These are phyloP conservation scores for Mesorhabditis spiculigera DNA, from an alignment of 2,888 invertebrate genomes.

Conservation along the genomic window DNA sequence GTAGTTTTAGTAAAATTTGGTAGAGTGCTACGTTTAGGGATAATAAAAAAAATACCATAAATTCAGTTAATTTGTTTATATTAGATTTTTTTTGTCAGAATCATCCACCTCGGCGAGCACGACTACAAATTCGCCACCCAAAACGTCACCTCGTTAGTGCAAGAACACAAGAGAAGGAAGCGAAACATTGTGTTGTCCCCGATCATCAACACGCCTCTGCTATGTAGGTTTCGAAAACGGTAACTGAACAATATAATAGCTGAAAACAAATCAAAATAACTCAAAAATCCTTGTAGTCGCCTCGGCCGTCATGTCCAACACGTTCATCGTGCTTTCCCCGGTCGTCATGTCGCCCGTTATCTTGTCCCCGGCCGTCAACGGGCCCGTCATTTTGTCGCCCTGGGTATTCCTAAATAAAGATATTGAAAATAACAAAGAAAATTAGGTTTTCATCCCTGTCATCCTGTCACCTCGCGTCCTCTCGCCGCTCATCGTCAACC, in stretches of 20 bases:
- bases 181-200: conserved; percentile 21
- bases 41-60: neutral
- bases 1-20: neutral
- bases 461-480: conserved; percentile 51
- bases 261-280: neutral
- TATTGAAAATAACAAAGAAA: too few species aligned
- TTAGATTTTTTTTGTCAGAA: too few species aligned
- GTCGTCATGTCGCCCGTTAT: conserved; percentile 47
- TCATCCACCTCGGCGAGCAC: too few species aligned
- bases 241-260: neutral
- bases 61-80: too few species aligned
- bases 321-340: conserved; percentile 39
- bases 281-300: conserved; percentile 13
- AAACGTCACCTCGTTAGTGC: neutral
- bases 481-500: conserved; percentile 42
- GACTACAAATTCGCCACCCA: neutral
- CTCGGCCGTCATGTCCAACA: conserved; percentile 32
- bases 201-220: conserved; percentile 18
- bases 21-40: neutral
- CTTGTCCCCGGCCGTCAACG: conserved; percentile 46
- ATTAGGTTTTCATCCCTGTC: conserved; percentile 43
- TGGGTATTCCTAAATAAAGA: conserved; percentile 24
- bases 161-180: conserved; percentile 13
- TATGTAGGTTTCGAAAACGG: conserved; percentile 8
- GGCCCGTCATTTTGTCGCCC: conserved; percentile 52